Evolutionary conservation across 2,113 vertebrate species (phyloP).

Genomic region (Talpa occidentalis): DNA sequence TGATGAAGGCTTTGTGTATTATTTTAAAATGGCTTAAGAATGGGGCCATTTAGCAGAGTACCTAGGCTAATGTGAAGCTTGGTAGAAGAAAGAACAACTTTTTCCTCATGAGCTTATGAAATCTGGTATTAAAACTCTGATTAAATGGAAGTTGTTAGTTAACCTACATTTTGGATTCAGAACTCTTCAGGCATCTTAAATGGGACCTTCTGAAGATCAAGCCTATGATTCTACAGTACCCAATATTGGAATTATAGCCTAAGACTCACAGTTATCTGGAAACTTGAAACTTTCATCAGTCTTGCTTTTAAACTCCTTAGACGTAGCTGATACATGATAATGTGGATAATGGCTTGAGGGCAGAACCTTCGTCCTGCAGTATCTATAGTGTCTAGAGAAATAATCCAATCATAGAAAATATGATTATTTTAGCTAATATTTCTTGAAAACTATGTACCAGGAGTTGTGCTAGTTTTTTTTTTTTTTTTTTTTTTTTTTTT

Average conservation of each 20-base stretch:
- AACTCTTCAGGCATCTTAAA: neutral
- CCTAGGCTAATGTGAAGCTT: neutral
- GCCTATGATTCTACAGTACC: neutral
- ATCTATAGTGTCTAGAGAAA: neutral
- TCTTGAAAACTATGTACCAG: neutral
- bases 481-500: too few relatives aligned
- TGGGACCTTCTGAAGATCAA: neutral
- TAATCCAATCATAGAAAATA: neutral
- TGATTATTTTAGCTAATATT: neutral
- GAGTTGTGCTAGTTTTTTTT: neutral
- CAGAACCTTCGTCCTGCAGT: neutral
- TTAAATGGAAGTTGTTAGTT: neutral
- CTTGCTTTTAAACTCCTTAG: neutral
- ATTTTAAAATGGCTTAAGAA: neutral
- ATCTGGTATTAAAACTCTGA: neutral
- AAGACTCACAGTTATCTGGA: neutral
- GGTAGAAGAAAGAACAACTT: neutral
- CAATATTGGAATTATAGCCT: neutral
- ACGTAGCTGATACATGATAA: rapidly evolving
- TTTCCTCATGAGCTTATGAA: neutral
- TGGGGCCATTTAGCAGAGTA: neutral
- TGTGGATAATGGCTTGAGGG: neutral
- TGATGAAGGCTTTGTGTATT: neutral
- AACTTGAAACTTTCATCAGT: neutral
- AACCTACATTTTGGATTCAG: neutral